Evolutionary conservation across 2,888 invertebrate species (phyloP).

Genomic region (Syrphus vitripennis): DNA sequence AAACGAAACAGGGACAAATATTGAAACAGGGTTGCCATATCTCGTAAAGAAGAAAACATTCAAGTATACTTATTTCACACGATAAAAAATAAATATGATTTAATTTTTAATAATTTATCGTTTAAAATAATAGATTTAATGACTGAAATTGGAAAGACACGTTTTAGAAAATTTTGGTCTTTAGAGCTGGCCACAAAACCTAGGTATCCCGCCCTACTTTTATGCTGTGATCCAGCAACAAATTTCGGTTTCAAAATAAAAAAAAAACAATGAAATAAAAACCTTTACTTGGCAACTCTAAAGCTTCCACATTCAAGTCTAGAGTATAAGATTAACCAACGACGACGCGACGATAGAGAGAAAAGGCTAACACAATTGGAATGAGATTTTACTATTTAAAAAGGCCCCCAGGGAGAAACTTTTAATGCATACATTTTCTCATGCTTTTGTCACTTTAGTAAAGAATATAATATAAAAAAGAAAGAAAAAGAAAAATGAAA

Average conservation of each 20-base stretch:
- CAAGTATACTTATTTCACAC: no score
- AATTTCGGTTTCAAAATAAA: no score
- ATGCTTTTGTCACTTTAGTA: constrained; percentile 18
- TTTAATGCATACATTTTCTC: not conserved
- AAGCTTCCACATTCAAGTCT: not conserved
- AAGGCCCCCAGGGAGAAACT: not conserved
- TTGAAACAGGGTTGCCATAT: not conserved
- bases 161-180: no score
- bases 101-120: no score
- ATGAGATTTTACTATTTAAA: constrained; percentile 61
- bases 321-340: constrained; percentile 45
- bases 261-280: not conserved
- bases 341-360: not conserved
- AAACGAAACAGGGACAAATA: not conserved
- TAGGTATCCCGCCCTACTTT: no score
- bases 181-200: not conserved
- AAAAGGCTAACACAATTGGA: constrained; percentile 42
- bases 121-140: no score
- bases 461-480: not conserved
- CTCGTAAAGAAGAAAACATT: not conserved
- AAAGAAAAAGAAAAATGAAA: not conserved
- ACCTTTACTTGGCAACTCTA: not conserved
- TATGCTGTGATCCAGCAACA: no score
- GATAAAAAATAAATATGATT: no score
- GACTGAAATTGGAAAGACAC: no score